Evolutionary conservation across 2,888 invertebrate species (phyloP), one percentile per base, ranked within the genome.

Genomic region (Epistrophella euchroma): DNA sequence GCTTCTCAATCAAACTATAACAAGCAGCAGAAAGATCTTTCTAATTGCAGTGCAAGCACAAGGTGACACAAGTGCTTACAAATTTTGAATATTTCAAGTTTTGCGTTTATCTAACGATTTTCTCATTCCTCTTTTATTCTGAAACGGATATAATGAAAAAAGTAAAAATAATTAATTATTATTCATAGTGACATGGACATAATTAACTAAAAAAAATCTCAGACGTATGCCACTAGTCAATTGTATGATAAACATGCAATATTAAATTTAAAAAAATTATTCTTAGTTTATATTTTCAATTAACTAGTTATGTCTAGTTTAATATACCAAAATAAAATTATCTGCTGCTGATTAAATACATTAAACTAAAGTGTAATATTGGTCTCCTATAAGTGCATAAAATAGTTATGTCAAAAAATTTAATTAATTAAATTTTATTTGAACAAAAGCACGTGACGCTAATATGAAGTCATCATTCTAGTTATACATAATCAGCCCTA

Each of bases 11-110:
- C 88, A 11, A 87, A 83, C 45, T 81, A 87, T 60, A 89, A 90
- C 88, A 92, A 91, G 78, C 92, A 91, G 76, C 87, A 90, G 82
- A 91, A 91, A 90, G 89, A 90, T 25, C 89, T 90, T 58, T 87
- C 89, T 66, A 90, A 91, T 87, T 89, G 90, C 73, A 89, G 89
- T 60, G 88, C 89, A 28, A 91, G 90, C 90, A 89, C 90, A 90
- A 92, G 92, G 92, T 92, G 92, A 92, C 92, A 91, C 89, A 90
- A 90, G 91, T 89, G 88, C 88, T 87, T 78, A 75, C 78, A 13
- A 7, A 5, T 32, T 7, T 40, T 45, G 40, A 50, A 37, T 50
- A 37, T 79, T 22, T 74, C 43, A 28, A 75, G 43, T 71, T 60
- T 43, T 4, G 22, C 58, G 58, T 50, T 70, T 17, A n/a, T 43